A percentile compares a stretch with the other conserved stretches of the same genome.
These are phyloP conservation scores for Ochropleura leucogaster DNA, from an alignment of 2,888 invertebrate species.

Conservation along the genomic window DNA sequence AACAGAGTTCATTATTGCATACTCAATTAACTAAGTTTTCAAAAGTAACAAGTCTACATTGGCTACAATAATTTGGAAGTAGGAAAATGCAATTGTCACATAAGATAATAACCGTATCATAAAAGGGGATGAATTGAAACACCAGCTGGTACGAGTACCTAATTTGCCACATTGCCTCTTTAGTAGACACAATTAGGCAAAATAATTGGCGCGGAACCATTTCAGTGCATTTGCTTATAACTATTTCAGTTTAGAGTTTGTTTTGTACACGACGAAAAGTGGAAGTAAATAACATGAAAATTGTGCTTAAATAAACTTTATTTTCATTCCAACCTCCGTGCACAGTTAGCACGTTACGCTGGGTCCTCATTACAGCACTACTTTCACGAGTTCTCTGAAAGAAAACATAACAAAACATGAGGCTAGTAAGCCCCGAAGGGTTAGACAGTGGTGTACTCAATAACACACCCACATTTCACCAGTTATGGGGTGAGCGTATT, in stretches of 20 bases:
- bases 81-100: conserved; percentile 21
- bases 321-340: conserved; percentile 45
- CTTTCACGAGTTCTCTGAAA: conserved; percentile 33
- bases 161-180: conserved; percentile 32
- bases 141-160: conserved; percentile 15
- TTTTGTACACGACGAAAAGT: conserved; percentile 13
- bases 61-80: background rate
- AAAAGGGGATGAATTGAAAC: conserved; percentile 25
- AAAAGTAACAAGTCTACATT: background rate
- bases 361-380: conserved; percentile 56
- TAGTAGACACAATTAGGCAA: conserved; percentile 31
- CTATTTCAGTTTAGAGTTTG: background rate
- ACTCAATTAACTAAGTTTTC: background rate
- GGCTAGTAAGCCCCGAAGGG: no score
- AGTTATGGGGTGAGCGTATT: no score
- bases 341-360: conserved; percentile 62
- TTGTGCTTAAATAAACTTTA: conserved; percentile 39
- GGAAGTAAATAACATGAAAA: conserved; percentile 40
- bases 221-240: conserved; percentile 27
- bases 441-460: no score
- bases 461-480: no score
- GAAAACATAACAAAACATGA: no score
- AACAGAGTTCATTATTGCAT: background rate
- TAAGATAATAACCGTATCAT: conserved; percentile 18
- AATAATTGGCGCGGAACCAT: conserved; percentile 30